Conservation (phyloP, 2,888 invertebrate species). For the Ditylenchus weischeri region DNA sequence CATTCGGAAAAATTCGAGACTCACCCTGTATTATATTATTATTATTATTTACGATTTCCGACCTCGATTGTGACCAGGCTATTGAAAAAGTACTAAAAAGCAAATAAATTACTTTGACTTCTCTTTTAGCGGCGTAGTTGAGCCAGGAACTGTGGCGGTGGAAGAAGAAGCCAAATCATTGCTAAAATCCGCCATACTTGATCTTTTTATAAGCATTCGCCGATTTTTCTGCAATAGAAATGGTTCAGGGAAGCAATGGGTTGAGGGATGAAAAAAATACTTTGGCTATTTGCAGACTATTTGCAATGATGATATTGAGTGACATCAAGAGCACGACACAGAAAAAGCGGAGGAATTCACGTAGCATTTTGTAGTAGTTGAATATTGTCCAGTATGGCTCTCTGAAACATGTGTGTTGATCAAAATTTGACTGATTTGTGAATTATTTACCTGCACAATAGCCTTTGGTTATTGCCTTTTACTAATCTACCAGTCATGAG, state of each 20-base stretch:
- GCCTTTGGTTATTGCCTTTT: slow-evolving; percentile 46
- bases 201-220: slow-evolving; percentile 35
- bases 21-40: no score
- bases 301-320: slow-evolving; percentile 50
- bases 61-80: no score
- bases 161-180: slow-evolving; percentile 1
- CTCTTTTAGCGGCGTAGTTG: slow-evolving; percentile 4
- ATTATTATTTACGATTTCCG: no score
- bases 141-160: not conserved
- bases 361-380: slow-evolving; percentile 48
- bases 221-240: slow-evolving; percentile 29
- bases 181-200: slow-evolving; percentile 19
- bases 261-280: slow-evolving; percentile 21
- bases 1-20: no score
- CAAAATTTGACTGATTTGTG: not conserved
- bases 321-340: slow-evolving; percentile 48
- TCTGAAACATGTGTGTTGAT: slow-evolving; percentile 24
- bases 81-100: not conserved
- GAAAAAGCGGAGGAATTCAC: slow-evolving; percentile 50
- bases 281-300: slow-evolving; percentile 48
- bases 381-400: slow-evolving; percentile 50
- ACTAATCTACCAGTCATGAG: slow-evolving; percentile 32
- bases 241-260: no score
- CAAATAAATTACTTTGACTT: slow-evolving; percentile 10
- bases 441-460: slow-evolving; percentile 45